These are phyloP conservation scores for Anhinga anhinga DNA, from an alignment of 2,113 vertebrate genomes.

Conservation along the genomic window DNA sequence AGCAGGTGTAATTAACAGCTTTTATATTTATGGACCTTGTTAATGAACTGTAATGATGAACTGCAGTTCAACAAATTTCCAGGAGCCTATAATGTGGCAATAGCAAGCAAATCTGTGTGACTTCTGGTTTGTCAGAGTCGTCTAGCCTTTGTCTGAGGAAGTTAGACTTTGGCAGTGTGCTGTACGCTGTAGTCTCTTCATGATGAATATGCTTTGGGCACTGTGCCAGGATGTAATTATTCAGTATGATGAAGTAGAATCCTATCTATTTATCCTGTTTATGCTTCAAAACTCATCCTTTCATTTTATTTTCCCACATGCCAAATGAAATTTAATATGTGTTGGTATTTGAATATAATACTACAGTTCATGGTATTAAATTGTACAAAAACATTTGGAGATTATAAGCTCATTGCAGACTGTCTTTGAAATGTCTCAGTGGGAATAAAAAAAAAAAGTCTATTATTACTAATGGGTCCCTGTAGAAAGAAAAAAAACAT, in stretches of 20 bases:
- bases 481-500: not conserved
- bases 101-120: not conserved
- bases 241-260: not conserved
- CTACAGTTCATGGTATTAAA: not conserved
- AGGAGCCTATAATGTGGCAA: not conserved
- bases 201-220: not conserved
- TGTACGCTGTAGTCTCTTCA: not conserved
- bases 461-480: not conserved
- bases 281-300: not conserved
- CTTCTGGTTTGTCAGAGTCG: not conserved
- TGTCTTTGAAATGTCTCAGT: not conserved
- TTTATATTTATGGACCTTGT: not conserved
- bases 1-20: not conserved
- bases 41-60: not conserved
- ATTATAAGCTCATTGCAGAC: not conserved
- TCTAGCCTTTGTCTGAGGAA: not conserved
- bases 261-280: slow-evolving; percentile 29
- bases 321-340: not conserved
- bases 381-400: not conserved
- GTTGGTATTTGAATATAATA: not conserved
- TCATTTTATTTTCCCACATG: slow-evolving; percentile 31
- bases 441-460: not conserved
- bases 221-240: not conserved
- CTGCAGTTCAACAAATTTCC: not conserved
- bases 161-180: not conserved